Evolutionary conservation across 2,888 invertebrate genomes (phyloP).

Genomic region (Agrilus cyanescens): DNA sequence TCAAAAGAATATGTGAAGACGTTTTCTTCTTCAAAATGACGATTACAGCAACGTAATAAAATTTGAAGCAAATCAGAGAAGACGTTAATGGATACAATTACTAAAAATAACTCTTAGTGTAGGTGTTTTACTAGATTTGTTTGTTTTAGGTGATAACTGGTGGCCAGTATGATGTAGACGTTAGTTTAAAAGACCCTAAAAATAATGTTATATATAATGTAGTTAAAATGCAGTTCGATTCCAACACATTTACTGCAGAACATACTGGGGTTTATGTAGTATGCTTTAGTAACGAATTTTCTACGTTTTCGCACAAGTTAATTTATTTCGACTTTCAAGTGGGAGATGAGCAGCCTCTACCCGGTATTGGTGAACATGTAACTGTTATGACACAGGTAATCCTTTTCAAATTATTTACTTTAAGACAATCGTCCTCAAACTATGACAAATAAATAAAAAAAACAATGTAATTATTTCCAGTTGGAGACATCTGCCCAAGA

Average conservation of each 20-base stretch:
- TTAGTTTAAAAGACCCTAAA: slow-evolving; percentile 75
- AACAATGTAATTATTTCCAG: slow-evolving; percentile 39
- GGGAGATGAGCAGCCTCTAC: slow-evolving; percentile 77
- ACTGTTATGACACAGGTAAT: slow-evolving; percentile 85
- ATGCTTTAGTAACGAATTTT: slow-evolving; percentile 98
- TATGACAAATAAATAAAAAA: background rate
- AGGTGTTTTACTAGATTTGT: background rate
- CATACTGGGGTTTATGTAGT: slow-evolving; percentile 66
- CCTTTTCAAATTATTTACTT: slow-evolving; percentile 3
- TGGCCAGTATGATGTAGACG: slow-evolving; percentile 97
- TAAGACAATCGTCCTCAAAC: background rate
- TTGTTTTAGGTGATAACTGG: slow-evolving; percentile 86
- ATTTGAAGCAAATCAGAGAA: no score
- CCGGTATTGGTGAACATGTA: slow-evolving; percentile 76
- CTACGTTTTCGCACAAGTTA: slow-evolving; percentile 95
- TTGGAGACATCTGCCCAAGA: slow-evolving; percentile 86
- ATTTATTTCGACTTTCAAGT: slow-evolving; percentile 98
- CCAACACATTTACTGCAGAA: slow-evolving; percentile 71
- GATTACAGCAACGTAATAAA: no score
- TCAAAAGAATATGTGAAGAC: no score
- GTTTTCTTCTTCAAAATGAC: no score
- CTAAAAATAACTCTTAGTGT: background rate
- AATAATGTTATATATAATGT: slow-evolving; percentile 83
- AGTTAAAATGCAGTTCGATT: slow-evolving; percentile 91
- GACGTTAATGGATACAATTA: background rate